Base-by-base conservation (phyloP, 1,140 invertebrate genomes). In the Gryllus bimaculatus region DNA sequence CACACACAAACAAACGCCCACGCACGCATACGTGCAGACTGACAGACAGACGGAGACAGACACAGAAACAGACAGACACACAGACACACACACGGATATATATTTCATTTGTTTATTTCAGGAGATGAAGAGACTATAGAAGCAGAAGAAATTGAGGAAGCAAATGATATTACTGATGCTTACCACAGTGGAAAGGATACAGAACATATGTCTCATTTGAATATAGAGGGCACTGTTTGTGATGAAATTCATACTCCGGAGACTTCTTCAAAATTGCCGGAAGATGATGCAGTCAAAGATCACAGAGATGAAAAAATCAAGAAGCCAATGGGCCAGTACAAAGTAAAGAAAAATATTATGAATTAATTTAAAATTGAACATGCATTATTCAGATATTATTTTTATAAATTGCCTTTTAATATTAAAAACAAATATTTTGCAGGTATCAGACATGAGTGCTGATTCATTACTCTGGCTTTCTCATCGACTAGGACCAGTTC, bases 401-500 rank as follows among this genome's bases (percentile, higher is more conserved):
- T 39, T 39, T 39, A 66, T 66, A 18, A 66, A 66, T 66, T 66
- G 18, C 5, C 26, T 66, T 66, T 66, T 66, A 66, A 66, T 66
- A 13, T 66, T 66, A 66, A 10, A 13, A 66, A 13, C 18, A 13
- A 10, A 66, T 3, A 66, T 3, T 18, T 66, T 21, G 81, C 78
- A 92, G 85, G 94, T 97, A 81, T 94, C 93, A 0, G 95, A 98
- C 84, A 94, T 98, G 89, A 95, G 95, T 83, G 91, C 91, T 0
- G 96, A 98, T 83, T 97, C 94, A 83, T 87, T 98, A 0, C 91
- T 96, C 74, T 98, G 96, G 96, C 84, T 99, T 26, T 92, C 95
- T 1, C 94, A 98, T 87, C 90, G 96, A 81, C 86, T 99, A n/a
- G 98, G 98, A 0, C 97, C 97, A 0, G 94, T 98, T 47, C 88